phyloP scores from a whole-genome alignment of 2,888 invertebrate genomes.

The Drosophila flavopinicola region DNA sequence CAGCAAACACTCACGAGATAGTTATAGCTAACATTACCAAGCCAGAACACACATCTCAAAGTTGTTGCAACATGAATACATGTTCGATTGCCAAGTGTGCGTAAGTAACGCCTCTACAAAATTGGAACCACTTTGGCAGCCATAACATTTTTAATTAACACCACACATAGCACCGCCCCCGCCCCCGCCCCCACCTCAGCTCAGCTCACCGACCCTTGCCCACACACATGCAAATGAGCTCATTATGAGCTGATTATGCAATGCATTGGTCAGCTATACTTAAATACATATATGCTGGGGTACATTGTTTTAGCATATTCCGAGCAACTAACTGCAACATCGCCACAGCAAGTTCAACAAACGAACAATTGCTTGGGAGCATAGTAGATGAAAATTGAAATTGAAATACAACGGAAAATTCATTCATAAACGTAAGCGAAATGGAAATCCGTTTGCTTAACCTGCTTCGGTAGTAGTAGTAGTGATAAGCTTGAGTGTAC shows the following conservation, averaged over 20 bases:
- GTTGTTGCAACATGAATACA: background rate
- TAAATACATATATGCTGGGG: background rate
- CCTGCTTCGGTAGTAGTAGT: constrained; percentile 56
- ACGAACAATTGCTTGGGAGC: constrained; percentile 40
- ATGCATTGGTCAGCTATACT: constrained; percentile 36
- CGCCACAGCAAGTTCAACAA: constrained; percentile 50
- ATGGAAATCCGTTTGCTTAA: constrained; percentile 75
- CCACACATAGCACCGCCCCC: no score
- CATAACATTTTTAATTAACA: constrained; percentile 52
- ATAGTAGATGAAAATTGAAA: constrained; percentile 28
- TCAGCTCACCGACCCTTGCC: constrained; percentile 7
- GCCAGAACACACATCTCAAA: background rate
- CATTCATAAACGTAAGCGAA: constrained; percentile 74
- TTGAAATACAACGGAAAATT: constrained; percentile 57
- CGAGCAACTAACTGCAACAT: constrained; percentile 3
- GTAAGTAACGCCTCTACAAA: constrained; percentile 18
- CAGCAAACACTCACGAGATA: no score
- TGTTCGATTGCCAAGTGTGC: constrained; percentile 7
- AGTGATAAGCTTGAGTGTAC: constrained; percentile 18
- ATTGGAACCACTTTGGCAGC: constrained; percentile 23
- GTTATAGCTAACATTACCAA: no score
- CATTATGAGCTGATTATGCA: constrained; percentile 69
- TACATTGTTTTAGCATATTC: background rate
- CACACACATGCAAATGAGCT: constrained; percentile 65
- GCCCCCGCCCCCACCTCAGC: no score